A percentile compares a stretch with the other conserved stretches of the same genome.
Evolutionary conservation across 2,113 vertebrate genomes (phyloP).

Genomic region (Struthidea cinerea): DNA sequence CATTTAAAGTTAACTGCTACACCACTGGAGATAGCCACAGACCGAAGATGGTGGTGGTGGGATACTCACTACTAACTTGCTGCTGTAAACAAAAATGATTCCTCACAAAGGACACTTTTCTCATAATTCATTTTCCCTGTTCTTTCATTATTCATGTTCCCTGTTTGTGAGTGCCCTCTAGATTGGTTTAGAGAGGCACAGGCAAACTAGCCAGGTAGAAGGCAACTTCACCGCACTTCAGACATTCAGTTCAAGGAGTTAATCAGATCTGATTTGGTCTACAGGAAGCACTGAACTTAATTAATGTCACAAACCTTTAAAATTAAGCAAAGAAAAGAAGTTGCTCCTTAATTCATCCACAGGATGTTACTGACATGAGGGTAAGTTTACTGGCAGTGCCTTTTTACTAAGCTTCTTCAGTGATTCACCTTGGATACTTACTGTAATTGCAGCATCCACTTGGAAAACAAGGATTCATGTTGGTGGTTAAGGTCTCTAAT

Average conservation of each 20-base stretch:
- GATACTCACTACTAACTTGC: background rate
- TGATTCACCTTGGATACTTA: slow-evolving; percentile 63
- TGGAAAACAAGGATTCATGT: slow-evolving; percentile 83
- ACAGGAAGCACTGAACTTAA: background rate
- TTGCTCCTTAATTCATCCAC: background rate
- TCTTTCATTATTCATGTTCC: background rate
- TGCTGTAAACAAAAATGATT: background rate
- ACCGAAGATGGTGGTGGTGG: background rate
- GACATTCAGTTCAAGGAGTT: background rate
- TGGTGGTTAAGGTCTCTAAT: slow-evolving; percentile 81
- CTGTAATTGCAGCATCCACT: slow-evolving; percentile 96
- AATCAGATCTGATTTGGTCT: background rate
- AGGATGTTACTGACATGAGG: background rate
- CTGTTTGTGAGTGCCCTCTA: background rate
- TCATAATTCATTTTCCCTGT: background rate
- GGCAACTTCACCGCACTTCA: background rate
- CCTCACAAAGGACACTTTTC: background rate
- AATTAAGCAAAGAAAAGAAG: background rate
- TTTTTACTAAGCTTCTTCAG: background rate
- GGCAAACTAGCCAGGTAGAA: background rate
- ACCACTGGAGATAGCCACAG: background rate
- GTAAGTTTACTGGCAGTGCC: background rate
- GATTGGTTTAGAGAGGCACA: background rate
- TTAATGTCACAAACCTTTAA: background rate
- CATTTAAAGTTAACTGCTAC: background rate